Evolutionary conservation across 2,113 vertebrate species (phyloP).

Genomic region (Perca schrenkii): DNA sequence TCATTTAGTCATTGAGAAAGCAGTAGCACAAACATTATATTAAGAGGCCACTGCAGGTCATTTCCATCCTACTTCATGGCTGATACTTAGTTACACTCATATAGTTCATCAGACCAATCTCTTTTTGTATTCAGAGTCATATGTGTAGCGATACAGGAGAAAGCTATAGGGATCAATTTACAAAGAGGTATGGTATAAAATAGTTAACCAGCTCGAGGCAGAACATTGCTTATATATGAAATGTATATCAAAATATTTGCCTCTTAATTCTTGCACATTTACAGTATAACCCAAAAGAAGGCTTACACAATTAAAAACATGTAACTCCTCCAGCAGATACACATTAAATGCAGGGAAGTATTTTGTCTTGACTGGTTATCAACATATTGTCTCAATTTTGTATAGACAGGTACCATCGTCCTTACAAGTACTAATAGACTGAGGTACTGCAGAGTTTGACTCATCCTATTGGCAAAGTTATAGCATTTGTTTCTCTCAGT

Average conservation of each 20-base stretch:
- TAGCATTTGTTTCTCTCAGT: conserved; percentile 29
- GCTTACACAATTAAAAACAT: conserved; percentile 30
- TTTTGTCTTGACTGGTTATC: conserved; percentile 51
- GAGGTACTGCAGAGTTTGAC: conserved; percentile 30
- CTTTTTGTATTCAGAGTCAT: conserved; percentile 21
- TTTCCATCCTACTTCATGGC: conserved; percentile 23
- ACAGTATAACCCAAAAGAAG: conserved; percentile 20
- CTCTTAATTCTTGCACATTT: conserved; percentile 15
- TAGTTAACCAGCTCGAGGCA: background rate
- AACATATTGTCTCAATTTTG: conserved; percentile 46
- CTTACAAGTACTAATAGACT: conserved; percentile 25
- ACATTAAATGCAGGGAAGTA: conserved; percentile 30
- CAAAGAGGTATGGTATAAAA: conserved; percentile 26
- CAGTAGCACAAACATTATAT: conserved; percentile 38
- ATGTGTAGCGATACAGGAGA: conserved; percentile 1
- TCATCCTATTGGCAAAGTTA: conserved; percentile 23
- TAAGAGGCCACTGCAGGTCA: conserved; percentile 34
- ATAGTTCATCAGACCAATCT: background rate
- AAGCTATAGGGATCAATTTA: conserved; percentile 20
- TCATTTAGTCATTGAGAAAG: conserved; percentile 29
- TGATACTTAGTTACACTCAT: conserved; percentile 4
- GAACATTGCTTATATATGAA: conserved; percentile 5
- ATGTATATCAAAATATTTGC: background rate
- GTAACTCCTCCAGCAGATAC: conserved; percentile 31
- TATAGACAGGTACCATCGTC: conserved; percentile 28